phyloP scores from a whole-genome alignment of 2,113 vertebrate genomes.

The Albula glossodonta region DNA sequence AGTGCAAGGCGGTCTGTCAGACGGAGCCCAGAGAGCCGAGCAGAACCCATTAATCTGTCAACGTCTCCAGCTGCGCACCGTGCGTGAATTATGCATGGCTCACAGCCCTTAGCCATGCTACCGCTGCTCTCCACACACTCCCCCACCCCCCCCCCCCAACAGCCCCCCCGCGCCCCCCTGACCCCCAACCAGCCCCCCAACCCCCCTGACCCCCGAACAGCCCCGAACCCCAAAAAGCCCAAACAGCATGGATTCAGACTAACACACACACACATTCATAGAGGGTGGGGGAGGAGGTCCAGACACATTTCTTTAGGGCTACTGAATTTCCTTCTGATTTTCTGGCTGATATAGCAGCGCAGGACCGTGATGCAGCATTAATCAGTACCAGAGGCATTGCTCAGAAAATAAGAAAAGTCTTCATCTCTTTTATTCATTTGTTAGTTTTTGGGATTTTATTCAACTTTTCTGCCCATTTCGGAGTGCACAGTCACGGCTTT shows the following conservation, averaged over 20 bases:
- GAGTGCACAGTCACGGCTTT: too few relatives aligned
- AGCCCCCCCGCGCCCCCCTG: not conserved
- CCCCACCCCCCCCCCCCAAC: too few relatives aligned
- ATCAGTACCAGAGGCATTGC: not conserved
- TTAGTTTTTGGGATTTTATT: too few relatives aligned
- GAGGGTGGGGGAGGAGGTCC: not conserved
- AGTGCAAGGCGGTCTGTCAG: not conserved
- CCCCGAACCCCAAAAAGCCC: not conserved
- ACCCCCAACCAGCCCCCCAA: not conserved
- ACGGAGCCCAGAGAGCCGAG: not conserved
- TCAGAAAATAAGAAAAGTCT: not conserved
- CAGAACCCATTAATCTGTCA: not conserved
- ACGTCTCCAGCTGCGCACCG: not conserved
- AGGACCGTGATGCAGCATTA: not conserved
- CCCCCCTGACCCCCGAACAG: too few relatives aligned
- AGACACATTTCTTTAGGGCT: not conserved
- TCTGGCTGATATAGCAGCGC: not conserved
- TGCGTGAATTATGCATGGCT: conserved; percentile 8
- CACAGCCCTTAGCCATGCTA: too few relatives aligned
- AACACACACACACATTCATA: conserved; percentile 1
- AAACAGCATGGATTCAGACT: not conserved
- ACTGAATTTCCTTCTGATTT: not conserved
- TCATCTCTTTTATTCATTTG: too few relatives aligned
- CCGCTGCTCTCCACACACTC: too few relatives aligned
- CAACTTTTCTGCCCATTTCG: too few relatives aligned